Conservation (phyloP, 2,113 vertebrate genomes). For the Lucifuga dentata region DNA sequence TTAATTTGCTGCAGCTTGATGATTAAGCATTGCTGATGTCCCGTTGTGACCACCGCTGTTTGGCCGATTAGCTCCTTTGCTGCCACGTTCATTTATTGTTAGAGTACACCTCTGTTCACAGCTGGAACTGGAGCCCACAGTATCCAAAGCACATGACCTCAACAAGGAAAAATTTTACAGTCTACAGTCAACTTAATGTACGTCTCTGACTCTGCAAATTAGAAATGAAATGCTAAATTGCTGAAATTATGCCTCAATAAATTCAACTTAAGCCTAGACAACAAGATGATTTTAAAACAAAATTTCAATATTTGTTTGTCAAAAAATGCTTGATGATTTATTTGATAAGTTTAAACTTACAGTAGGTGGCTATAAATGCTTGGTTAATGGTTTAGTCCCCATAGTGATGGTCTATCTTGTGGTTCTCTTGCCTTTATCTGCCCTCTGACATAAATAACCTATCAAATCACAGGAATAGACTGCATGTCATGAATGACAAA, state of each 20-base stretch:
- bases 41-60: conserved; percentile 72
- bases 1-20: conserved; percentile 79
- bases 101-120: conserved; percentile 49
- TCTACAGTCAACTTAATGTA: conserved; percentile 1
- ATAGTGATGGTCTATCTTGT: no score
- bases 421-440: no score
- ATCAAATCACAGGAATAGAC: no score
- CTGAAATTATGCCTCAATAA: not conserved
- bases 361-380: no score
- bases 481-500: no score
- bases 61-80: conserved; percentile 75
- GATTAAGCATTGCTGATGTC: conserved; percentile 76
- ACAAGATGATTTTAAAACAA: no score
- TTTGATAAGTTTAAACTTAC: no score
- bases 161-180: conserved; percentile 29
- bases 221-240: not conserved
- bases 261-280: no score
- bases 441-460: no score
- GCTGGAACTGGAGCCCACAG: conserved; percentile 27
- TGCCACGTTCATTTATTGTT: conserved; percentile 75
- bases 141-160: conserved; percentile 36
- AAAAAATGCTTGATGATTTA: no score
- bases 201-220: conserved; percentile 7
- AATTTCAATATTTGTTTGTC: no score
- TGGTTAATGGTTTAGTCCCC: no score